Conservation (phyloP, 2,888 invertebrate species). For the Cheiracanthium punctorium region DNA sequence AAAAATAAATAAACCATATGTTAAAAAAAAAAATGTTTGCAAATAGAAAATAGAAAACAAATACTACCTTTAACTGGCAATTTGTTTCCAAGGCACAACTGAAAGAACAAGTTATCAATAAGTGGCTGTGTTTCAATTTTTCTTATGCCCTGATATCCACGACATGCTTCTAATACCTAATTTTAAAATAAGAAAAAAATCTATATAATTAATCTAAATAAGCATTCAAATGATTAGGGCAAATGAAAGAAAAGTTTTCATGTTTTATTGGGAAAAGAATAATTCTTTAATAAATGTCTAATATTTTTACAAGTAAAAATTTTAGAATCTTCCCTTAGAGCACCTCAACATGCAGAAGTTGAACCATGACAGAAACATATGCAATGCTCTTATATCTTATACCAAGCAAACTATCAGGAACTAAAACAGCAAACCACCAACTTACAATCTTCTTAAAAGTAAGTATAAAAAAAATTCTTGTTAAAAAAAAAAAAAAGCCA, state of each 20-base stretch:
- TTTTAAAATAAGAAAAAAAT: neutral
- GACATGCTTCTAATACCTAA: constrained; percentile 51
- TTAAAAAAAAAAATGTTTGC: no score
- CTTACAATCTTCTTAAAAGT: no score
- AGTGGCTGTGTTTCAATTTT: constrained; percentile 33
- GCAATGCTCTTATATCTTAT: no score
- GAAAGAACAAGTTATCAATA: constrained; percentile 40
- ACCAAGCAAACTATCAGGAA: no score
- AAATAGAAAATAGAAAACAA: no score
- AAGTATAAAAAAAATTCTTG: no score
- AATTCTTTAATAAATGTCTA: neutral
- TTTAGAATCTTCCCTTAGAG: neutral
- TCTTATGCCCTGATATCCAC: constrained; percentile 35
- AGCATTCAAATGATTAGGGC: neutral
- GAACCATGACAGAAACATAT: neutral
- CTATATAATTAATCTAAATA: neutral
- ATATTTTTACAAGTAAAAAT: neutral
- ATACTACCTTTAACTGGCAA: constrained; percentile 44
- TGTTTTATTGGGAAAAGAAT: no score
- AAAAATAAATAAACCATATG: no score
- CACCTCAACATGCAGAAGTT: neutral
- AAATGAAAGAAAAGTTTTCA: neutral
- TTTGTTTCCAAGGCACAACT: constrained; percentile 45
- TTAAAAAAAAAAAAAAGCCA: no score
- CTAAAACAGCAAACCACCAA: no score